phyloP scores from a whole-genome alignment of 2,113 vertebrate genomes.

The Pipa parva region DNA sequence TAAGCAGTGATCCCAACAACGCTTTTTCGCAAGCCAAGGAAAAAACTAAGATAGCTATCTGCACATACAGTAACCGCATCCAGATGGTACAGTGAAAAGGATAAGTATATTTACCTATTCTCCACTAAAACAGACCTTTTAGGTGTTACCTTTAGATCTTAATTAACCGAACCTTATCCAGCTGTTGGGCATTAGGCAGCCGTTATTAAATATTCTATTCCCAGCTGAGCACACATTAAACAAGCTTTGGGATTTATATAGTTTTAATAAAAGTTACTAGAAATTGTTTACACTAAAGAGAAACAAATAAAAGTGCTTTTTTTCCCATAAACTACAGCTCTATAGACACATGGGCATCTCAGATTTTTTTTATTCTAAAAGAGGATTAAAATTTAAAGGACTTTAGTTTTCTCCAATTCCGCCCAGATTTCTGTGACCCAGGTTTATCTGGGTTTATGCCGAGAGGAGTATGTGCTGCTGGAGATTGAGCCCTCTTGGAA shows the following conservation, averaged over 20 bases:
- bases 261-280: not conserved
- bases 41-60: no score
- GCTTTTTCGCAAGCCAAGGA: no score
- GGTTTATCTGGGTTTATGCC: constrained; percentile 58
- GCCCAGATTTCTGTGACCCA: not conserved
- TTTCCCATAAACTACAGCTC: not conserved
- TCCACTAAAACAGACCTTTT: no score
- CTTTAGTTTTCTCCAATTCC: not conserved
- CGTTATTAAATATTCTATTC: not conserved
- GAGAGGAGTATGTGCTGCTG: constrained; percentile 51
- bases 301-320: not conserved
- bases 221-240: not conserved
- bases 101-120: no score
- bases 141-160: no score
- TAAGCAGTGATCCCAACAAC: no score
- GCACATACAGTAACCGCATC: no score
- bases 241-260: not conserved
- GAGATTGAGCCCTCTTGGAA: constrained; percentile 43
- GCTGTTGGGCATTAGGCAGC: no score
- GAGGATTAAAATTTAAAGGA: not conserved
- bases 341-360: not conserved
- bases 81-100: no score
- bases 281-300: not conserved
- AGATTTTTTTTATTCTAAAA: not conserved
- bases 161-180: no score